Evolutionary conservation across 2,888 invertebrate genomes (phyloP), one percentile per base, ranked within the genome.

Genomic region (Drosophila crucigera): DNA sequence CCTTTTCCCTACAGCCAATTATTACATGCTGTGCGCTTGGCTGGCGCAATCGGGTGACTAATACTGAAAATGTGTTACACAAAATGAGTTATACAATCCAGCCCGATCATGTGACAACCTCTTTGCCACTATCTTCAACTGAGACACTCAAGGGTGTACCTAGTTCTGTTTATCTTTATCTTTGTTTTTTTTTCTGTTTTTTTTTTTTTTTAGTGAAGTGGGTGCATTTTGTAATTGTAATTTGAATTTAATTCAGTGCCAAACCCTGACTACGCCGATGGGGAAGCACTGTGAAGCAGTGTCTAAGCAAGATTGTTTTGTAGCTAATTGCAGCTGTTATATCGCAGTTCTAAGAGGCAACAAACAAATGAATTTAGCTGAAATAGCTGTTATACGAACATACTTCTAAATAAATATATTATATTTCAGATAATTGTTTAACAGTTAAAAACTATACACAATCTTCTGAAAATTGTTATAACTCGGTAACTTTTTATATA

Each of bases 91-190:
- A 66, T 63, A 66, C 63, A 52, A 53, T 19, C 37, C 7, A 30
- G 58, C 5, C 9, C 31, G 31, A 71, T 75, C 80, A 68, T 67
- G 76, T 78, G 73, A 73, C 47, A 39, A 25, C 19, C 47, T 47
- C 47, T 16, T 19, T 14, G 22, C 7, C 37, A 31, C 54, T 39
- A 30, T 28, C 19, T 10, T 31, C 22, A 35, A 25, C 39, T n/a
- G 60, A 39, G n/a, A 16, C 14, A 14, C 47, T 47, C 47, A n/a
- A n/a, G 10, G 50, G n/a, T 62, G 33, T 22, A 52, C 14, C 14
- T 16, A 30, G 30, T 3, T 22, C 9, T 6, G n/a, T 41, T 11
- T 41, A 43, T n/a, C 35, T 35, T 31, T 31, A 31, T 31, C 35
- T 9, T 9, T 39, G 2, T 16, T 37, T 6, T 37, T 16, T 14